These are phyloP conservation scores for Oceanodroma leucorhoa DNA, from an alignment of 2,797 vertebrate genomes.

Conservation along the genomic window DNA sequence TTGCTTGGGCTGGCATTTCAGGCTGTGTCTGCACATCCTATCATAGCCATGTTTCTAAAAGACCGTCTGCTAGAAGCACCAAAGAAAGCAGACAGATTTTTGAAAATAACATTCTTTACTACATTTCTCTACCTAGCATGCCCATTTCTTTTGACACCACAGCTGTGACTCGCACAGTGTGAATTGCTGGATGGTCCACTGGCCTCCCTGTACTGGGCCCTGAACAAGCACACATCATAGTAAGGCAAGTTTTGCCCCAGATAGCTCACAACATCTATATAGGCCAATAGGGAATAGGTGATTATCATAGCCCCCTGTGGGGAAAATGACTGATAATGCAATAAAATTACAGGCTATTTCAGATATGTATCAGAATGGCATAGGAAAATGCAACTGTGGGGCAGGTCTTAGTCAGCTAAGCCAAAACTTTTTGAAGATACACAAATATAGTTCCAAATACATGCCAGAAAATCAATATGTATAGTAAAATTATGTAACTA, in stretches of 20 bases:
- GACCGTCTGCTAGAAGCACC: not conserved
- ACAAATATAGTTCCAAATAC: not conserved
- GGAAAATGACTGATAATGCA: not conserved
- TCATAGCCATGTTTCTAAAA: not conserved
- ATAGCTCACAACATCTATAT: not conserved
- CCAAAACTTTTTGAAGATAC: not conserved
- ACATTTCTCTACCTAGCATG: not conserved
- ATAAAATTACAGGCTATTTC: not conserved
- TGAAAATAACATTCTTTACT: not conserved
- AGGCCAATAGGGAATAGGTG: not conserved
- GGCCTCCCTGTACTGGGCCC: not conserved
- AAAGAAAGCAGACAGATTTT: not conserved
- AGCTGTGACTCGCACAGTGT: not conserved
- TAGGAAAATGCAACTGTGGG: not conserved
- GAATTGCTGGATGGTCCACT: not conserved
- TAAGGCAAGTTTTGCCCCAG: not conserved
- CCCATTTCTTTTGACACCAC: accelerated
- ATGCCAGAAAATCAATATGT: not conserved
- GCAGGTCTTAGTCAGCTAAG: not conserved
- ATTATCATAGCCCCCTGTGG: not conserved
- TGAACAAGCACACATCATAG: not conserved
- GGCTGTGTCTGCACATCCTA: not conserved
- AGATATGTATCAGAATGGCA: not conserved
- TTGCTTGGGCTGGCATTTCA: not conserved
- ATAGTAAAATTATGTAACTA: not conserved